Base-by-base conservation (phyloP, 2,113 vertebrate species). In the Sterna hirundo region DNA sequence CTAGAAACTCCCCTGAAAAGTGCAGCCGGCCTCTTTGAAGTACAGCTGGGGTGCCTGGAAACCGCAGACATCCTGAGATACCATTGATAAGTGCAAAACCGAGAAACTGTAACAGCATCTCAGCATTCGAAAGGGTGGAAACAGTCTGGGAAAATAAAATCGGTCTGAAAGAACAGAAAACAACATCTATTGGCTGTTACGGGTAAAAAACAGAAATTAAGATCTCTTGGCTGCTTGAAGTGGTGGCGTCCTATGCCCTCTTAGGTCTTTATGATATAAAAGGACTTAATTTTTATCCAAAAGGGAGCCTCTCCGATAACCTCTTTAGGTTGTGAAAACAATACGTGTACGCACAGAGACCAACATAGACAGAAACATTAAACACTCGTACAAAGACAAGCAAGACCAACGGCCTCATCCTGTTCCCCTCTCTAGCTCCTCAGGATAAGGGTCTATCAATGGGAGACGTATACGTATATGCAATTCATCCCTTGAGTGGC, bases 31-130 rank as follows among this genome's bases (percentile, higher is more conserved):
- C 13, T 60, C n/a, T 38, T 20, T 58, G 42, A 47, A 38, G 34
- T 47, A 57, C 52, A 47, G 26, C 16, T 46, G 20, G 34, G 34
- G 13, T 38, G 40, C 36, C 30, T 15, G 38, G 38, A 54, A 62
- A 54, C 20, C 0, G 2, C 20, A 62, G 4, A n/a, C 36, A 23
- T 46, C 20, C 26, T 1, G 1, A 38, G 27, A 69, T 82, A 49
- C 25, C 38, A 62, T 20, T 21, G 10, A 6, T 20, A 54, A 46
- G 38, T 32, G 38, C 20, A 84, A 74, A 64, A 7, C 16, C 58
- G 54, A 62, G 20, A 84, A 72, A 74, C 13, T 36, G 38, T 42
- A 60, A 60, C 18, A 51, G 30, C 46, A 51, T 9, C 12, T n/a
- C 42, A 51, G 42, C 2, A 5, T 47, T 49, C 75, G 29, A 65